Conservation (phyloP, 2,797 vertebrate species). For the Hemitrygon akajei region DNA sequence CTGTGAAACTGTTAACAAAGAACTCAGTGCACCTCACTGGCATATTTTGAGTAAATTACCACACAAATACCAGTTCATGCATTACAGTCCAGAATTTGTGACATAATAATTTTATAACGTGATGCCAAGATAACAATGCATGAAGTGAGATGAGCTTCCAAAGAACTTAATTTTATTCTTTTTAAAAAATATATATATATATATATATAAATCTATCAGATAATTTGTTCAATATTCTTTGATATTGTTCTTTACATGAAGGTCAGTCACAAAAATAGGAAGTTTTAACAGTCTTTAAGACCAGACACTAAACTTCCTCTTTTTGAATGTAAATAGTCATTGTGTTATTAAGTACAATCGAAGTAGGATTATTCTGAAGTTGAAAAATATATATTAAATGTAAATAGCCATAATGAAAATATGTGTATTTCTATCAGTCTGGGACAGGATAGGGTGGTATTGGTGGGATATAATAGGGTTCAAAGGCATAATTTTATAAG, state of each 20-base stretch:
- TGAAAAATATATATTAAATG: constrained; percentile 24
- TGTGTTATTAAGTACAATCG: background rate
- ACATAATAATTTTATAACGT: background rate
- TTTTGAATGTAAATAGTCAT: constrained; percentile 11
- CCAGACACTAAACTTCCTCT: background rate
- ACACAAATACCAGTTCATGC: background rate
- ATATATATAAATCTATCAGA: constrained; percentile 20
- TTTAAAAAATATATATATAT: constrained; percentile 6
- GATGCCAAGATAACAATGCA: background rate
- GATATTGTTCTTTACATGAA: background rate
- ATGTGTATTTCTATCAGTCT: constrained; percentile 6
- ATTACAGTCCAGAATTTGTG: background rate
- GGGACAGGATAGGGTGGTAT: background rate
- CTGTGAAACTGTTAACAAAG: constrained; percentile 23
- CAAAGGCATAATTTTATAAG: constrained; percentile 22
- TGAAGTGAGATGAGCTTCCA: constrained; percentile 1
- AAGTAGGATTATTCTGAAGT: constrained; percentile 8
- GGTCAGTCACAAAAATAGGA: background rate
- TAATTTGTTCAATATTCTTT: constrained; percentile 4
- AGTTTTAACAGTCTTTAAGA: background rate
- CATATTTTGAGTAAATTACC: background rate
- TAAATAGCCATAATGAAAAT: constrained; percentile 14
- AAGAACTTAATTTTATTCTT: background rate
- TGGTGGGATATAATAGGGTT: background rate
- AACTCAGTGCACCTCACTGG: background rate